phyloP scores from a whole-genome alignment of 64 coral and sea anemone genomes.

The Actinia tenebrosa region DNA sequence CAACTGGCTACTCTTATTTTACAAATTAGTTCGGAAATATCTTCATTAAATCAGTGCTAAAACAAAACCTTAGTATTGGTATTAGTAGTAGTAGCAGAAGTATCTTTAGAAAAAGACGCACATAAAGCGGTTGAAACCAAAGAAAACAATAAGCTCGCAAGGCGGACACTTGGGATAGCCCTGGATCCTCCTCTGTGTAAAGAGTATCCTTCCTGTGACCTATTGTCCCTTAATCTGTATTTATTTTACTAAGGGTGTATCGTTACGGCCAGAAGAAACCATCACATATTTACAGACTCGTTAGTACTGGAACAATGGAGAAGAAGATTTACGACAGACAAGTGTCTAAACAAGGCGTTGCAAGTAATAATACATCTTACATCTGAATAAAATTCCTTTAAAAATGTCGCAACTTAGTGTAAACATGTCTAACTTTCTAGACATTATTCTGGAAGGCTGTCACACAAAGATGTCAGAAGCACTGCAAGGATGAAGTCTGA shows the following conservation, averaged over 20 bases:
- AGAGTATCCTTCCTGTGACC: not conserved
- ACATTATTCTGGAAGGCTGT: not conserved
- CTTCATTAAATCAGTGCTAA: too few relatives aligned
- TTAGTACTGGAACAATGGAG: slow-evolving; percentile 87
- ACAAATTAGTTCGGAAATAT: too few relatives aligned
- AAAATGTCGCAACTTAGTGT: not conserved
- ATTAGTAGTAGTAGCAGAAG: too few relatives aligned
- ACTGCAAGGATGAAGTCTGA: not conserved
- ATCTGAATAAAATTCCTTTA: not conserved
- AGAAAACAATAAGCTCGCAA: too few relatives aligned
- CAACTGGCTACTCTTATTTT: too few relatives aligned
- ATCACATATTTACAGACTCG: slow-evolving; percentile 86
- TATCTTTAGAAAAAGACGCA: too few relatives aligned
- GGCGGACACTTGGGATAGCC: too few relatives aligned
- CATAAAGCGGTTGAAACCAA: too few relatives aligned
- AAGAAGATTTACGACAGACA: slow-evolving; percentile 98
- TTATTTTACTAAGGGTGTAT: slow-evolving; percentile 55
- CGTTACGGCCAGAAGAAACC: slow-evolving; percentile 91
- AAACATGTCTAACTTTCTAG: not conserved
- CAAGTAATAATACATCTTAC: slow-evolving; percentile 34
- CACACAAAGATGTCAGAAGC: not conserved
- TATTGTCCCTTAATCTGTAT: not conserved
- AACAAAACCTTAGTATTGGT: too few relatives aligned
- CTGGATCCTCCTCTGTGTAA: too few relatives aligned
- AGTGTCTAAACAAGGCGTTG: slow-evolving; percentile 89